Conservation (phyloP, 1,140 invertebrate species). For the Papilio helenus region DNA sequence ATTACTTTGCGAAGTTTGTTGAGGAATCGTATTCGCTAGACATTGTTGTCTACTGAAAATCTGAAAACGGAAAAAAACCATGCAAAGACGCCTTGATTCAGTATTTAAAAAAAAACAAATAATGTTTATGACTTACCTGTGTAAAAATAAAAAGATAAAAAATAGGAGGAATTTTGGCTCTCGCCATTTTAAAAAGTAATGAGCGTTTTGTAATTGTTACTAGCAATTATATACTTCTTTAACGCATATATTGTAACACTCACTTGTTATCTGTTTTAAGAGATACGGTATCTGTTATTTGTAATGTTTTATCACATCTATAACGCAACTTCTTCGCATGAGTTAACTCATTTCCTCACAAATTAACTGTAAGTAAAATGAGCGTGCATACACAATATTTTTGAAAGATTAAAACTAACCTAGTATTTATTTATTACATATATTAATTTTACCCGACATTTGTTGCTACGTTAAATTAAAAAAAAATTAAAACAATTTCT, state of each 20-base stretch:
- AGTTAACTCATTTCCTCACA: conserved; percentile 3
- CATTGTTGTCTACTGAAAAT: conserved; percentile 44
- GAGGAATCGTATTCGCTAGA: conserved; percentile 31
- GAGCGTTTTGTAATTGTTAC: conserved; percentile 48
- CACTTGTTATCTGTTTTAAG: conserved; percentile 45
- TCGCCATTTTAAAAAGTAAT: conserved; percentile 57
- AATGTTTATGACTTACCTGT: conserved; percentile 48
- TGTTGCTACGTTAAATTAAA: too few species aligned
- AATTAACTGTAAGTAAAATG: background rate
- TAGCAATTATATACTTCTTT: conserved; percentile 58
- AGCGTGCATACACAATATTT: background rate
- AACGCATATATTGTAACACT: conserved; percentile 49
- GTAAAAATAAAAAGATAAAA: conserved; percentile 48
- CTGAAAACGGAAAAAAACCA: conserved; percentile 43
- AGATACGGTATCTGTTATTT: conserved; percentile 49
- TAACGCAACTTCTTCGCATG: background rate
- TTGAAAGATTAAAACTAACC: background rate
- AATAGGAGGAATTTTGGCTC: conserved; percentile 47
- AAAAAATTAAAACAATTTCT: too few species aligned
- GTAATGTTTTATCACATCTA: conserved; percentile 44
- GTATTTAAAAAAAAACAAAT: conserved; percentile 32
- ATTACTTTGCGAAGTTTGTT: conserved; percentile 46
- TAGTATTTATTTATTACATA: too few species aligned
- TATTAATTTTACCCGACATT: too few species aligned
- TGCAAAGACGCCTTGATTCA: background rate